phyloP scores from a whole-genome alignment of 2,113 vertebrate species.

The Nothobranchius furzeri region DNA sequence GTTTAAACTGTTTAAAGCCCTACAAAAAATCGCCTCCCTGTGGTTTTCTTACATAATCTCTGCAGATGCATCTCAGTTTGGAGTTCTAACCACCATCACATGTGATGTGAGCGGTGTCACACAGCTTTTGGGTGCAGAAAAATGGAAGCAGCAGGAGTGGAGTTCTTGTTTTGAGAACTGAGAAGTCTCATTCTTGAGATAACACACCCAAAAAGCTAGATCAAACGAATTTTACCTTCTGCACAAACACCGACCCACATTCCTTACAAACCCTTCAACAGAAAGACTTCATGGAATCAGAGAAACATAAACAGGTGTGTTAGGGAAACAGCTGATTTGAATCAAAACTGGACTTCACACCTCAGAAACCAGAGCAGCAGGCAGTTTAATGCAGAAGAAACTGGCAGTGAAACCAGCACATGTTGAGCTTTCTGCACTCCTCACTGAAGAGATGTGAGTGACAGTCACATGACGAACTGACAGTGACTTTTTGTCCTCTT shows the following conservation, averaged over 20 bases:
- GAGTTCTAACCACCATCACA: not conserved
- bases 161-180: slow-evolving; percentile 16
- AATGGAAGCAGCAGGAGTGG: not conserved
- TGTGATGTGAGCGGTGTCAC: not conserved
- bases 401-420: not conserved
- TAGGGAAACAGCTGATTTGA: not conserved
- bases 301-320: not conserved
- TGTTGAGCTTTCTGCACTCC: slow-evolving; percentile 41
- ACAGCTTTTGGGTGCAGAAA: slow-evolving; percentile 25
- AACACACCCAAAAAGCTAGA: slow-evolving; percentile 23
- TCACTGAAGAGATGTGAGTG: slow-evolving; percentile 28
- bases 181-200: slow-evolving; percentile 35
- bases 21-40: not conserved
- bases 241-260: slow-evolving; percentile 34
- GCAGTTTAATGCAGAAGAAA: not conserved
- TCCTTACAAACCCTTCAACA: slow-evolving; percentile 10
- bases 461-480: slow-evolving; percentile 47
- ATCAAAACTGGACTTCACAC: not conserved
- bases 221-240: slow-evolving; percentile 55
- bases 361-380: not conserved
- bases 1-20: not conserved
- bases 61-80: not conserved
- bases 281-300: not conserved
- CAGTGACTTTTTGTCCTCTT: not conserved
- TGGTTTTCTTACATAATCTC: not conserved